These are phyloP conservation scores for Sciaenops ocellatus DNA, from an alignment of 2,797 vertebrate genomes.

Conservation along the genomic window DNA sequence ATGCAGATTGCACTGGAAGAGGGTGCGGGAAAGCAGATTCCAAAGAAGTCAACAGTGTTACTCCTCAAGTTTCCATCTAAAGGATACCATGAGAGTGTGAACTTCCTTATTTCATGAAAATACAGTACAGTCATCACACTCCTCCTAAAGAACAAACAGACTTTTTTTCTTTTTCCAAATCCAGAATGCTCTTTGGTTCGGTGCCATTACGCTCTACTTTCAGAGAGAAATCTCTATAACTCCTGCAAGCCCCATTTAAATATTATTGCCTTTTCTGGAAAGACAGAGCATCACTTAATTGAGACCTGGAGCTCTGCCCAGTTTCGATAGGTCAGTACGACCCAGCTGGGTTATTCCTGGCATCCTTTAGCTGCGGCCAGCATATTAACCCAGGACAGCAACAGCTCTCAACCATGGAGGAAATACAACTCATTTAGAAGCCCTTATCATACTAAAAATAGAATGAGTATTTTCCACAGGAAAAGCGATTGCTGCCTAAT, in stretches of 20 bases:
- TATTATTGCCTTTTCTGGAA: constrained; percentile 77
- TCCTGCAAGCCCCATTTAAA: constrained; percentile 64
- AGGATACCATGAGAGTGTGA: background rate
- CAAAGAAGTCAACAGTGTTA: constrained; percentile 15
- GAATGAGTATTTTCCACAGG: constrained; percentile 46
- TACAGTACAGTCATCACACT: constrained; percentile 21
- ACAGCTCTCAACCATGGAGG: constrained; percentile 49
- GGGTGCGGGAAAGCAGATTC: constrained; percentile 26
- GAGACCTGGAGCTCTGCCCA: constrained; percentile 77
- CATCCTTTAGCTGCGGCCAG: constrained; percentile 61
- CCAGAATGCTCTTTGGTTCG: constrained; percentile 20
- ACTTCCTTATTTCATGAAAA: constrained; percentile 40
- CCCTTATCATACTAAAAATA: constrained; percentile 55
- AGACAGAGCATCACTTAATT: constrained; percentile 73
- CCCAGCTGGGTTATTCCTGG: constrained; percentile 76
- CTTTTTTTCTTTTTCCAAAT: background rate
- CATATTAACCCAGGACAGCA: constrained; percentile 59
- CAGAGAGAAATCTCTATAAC: constrained; percentile 52
- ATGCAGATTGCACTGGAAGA: background rate
- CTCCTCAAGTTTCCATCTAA: constrained; percentile 21
- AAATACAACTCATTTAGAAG: constrained; percentile 63
- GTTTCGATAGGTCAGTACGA: constrained; percentile 73
- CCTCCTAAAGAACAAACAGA: constrained; percentile 5
- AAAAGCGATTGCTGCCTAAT: constrained; percentile 42
- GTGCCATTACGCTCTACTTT: constrained; percentile 27